phyloP scores from a whole-genome alignment of 1,140 invertebrate genomes.

The Drosophila nebulosa region DNA sequence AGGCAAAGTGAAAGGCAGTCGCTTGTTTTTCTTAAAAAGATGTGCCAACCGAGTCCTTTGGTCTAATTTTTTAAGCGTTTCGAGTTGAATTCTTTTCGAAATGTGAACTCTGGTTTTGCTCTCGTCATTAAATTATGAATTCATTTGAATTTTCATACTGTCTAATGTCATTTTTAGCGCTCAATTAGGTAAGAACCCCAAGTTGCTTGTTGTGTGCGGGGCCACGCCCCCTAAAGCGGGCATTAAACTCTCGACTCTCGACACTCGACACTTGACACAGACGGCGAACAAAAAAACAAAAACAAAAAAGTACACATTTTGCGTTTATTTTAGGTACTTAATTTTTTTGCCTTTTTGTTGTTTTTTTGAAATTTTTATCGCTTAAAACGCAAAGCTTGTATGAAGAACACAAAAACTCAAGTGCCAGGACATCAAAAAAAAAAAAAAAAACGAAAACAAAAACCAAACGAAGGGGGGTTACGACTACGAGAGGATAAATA shows the following conservation, averaged over 20 bases:
- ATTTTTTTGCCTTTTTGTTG: constrained; percentile 20
- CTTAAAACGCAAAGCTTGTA: constrained; percentile 44
- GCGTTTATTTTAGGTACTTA: constrained; percentile 5
- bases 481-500: constrained; percentile 32
- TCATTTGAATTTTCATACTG: not conserved
- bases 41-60: too few relatives aligned
- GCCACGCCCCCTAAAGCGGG: not conserved
- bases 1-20: too few relatives aligned
- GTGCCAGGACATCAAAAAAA: constrained; percentile 7
- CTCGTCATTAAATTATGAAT: not conserved
- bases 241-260: not conserved
- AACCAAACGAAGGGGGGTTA: not conserved
- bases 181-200: not conserved
- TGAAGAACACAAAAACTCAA: constrained; percentile 25
- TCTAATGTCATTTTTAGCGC: not conserved
- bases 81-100: too few relatives aligned
- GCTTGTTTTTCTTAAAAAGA: too few relatives aligned
- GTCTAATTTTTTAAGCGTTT: too few relatives aligned
- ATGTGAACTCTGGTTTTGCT: not conserved
- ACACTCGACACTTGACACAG: not conserved
- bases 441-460: not conserved
- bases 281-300: too few relatives aligned
- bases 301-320: constrained; percentile 42
- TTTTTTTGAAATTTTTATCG: constrained; percentile 24
- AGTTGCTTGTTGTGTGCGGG: too few relatives aligned